These are phyloP conservation scores for Neotoma lepida DNA, from an alignment of 2,113 vertebrate genomes.

Conservation along the genomic window DNA sequence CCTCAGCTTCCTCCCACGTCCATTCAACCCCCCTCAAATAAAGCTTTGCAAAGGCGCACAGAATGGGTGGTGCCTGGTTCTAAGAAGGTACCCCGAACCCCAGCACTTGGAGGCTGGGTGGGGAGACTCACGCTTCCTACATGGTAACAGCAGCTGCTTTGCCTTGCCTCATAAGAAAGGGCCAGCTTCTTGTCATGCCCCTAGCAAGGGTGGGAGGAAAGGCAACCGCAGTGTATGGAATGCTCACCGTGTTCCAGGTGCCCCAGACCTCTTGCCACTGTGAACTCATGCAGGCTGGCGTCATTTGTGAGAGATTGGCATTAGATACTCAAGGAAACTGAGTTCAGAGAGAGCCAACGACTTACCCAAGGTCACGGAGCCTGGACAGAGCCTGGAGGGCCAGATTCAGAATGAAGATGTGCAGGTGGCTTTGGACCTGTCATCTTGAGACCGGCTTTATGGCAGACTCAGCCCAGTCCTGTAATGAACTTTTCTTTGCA, in stretches of 20 bases:
- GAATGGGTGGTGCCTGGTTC: not conserved
- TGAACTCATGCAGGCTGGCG: not conserved
- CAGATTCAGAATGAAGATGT: not conserved
- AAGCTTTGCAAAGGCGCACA: not conserved
- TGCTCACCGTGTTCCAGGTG: not conserved
- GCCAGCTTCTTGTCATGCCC: not conserved
- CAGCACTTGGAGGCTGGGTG: not conserved
- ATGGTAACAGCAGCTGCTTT: not conserved
- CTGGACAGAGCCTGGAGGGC: not conserved
- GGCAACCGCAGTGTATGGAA: not conserved
- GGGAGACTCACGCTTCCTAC: not conserved
- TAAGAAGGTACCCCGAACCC: not conserved
- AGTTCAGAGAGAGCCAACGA: not conserved
- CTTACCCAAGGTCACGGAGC: constrained; percentile 51
- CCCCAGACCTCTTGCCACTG: not conserved
- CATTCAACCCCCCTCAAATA: not conserved
- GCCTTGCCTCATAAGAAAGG: constrained; percentile 24
- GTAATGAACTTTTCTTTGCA: not conserved
- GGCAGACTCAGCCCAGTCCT: not conserved
- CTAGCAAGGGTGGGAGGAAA: not conserved
- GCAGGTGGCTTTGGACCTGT: not conserved
- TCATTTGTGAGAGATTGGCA: not conserved
- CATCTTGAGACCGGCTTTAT: not conserved
- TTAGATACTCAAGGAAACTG: not conserved
- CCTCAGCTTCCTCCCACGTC: not conserved